Evolutionary conservation across 92 coral and sea anemone species (phyloP).

Genomic region (Heliopora coerulea): DNA sequence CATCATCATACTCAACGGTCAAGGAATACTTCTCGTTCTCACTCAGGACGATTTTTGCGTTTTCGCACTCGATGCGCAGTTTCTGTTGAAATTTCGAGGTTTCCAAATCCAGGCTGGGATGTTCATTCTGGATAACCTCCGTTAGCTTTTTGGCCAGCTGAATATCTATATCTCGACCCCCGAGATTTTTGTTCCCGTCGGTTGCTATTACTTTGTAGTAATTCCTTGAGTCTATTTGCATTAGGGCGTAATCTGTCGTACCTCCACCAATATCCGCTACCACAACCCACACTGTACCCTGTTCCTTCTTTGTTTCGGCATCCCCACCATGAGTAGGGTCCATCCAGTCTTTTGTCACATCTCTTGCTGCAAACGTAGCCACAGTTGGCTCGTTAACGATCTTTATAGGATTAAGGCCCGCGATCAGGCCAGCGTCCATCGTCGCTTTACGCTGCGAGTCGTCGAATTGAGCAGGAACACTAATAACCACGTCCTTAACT

Average conservation of each 20-base stretch:
- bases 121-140: neutral
- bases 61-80: slow-evolving; percentile 24
- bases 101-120: neutral
- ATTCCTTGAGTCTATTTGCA: slow-evolving; percentile 7
- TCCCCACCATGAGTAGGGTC: neutral
- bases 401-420: slow-evolving; percentile 29
- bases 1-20: slow-evolving; percentile 24
- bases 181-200: slow-evolving; percentile 32
- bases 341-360: slow-evolving; percentile 1
- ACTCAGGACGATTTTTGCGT: slow-evolving; percentile 20
- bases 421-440: slow-evolving; percentile 40
- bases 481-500: slow-evolving; percentile 35
- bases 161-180: slow-evolving; percentile 37
- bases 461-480: slow-evolving; percentile 40
- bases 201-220: slow-evolving; percentile 25
- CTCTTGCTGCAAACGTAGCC: slow-evolving; percentile 28
- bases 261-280: slow-evolving; percentile 40
- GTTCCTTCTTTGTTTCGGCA: neutral
- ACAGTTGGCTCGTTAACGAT: slow-evolving; percentile 42
- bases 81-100: slow-evolving; percentile 9
- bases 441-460: slow-evolving; percentile 36
- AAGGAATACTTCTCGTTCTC: slow-evolving; percentile 5
- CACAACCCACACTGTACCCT: slow-evolving; percentile 9
- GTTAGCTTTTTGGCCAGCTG: slow-evolving; percentile 6
- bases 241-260: slow-evolving; percentile 32